phyloP scores from a whole-genome alignment of 35 echinoderm and acorn worm genomes.

The Apostichopus californicus region DNA sequence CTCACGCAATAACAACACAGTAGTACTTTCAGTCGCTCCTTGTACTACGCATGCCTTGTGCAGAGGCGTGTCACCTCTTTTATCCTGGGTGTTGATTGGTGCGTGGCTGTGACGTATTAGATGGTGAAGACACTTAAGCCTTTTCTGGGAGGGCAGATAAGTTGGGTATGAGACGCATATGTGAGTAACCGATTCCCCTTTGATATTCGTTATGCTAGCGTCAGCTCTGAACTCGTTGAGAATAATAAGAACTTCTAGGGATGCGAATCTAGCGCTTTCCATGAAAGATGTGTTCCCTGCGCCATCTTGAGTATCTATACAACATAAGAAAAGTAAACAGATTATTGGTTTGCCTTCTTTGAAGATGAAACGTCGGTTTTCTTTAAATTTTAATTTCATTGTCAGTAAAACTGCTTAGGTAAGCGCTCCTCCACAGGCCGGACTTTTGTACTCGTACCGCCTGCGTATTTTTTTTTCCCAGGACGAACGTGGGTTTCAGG shows the following conservation, averaged over 20 bases:
- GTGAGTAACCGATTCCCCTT: not conserved
- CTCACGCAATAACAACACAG: not conserved
- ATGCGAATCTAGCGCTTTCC: slow-evolving; percentile 25
- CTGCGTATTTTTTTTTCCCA: too few species aligned
- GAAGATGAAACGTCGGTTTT: too few species aligned
- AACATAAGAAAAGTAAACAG: not conserved
- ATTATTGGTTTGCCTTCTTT: too few species aligned
- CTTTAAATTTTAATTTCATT: too few species aligned
- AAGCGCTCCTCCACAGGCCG: too few species aligned
- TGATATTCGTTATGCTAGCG: not conserved
- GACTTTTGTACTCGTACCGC: too few species aligned
- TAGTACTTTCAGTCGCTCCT: not conserved
- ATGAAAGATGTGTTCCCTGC: slow-evolving; percentile 6
- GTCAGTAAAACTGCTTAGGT: too few species aligned
- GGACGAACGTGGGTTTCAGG: too few species aligned
- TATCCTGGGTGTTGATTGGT: not conserved
- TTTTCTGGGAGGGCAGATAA: not conserved
- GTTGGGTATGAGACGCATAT: not conserved
- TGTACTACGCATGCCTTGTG: not conserved
- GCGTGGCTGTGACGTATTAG: not conserved
- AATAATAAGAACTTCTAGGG: not conserved
- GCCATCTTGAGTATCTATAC: not conserved
- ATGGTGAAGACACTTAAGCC: not conserved
- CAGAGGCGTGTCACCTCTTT: not conserved
- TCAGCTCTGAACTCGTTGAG: not conserved